Conservation (phyloP, 2,113 vertebrate genomes). For the Xiphias gladius region DNA sequence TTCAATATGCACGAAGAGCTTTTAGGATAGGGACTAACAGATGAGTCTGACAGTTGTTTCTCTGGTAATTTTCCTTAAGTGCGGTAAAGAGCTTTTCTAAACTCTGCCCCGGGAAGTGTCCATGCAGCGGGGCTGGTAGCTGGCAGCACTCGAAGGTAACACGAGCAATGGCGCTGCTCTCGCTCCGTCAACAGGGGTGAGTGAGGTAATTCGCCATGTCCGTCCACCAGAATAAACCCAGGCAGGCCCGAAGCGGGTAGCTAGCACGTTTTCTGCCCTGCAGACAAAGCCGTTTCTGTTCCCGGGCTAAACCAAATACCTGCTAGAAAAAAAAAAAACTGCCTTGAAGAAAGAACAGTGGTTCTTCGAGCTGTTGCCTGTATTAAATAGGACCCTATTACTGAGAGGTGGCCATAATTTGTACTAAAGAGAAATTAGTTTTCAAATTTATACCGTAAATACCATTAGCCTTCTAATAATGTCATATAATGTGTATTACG, state of each 20-base stretch:
- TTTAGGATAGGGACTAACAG: too few species aligned
- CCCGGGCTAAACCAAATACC: neutral
- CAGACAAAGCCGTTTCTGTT: neutral
- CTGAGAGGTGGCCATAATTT: neutral
- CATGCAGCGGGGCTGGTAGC: neutral
- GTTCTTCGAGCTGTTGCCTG: neutral
- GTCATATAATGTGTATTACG: too few species aligned
- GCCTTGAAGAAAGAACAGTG: neutral
- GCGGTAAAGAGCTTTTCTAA: too few species aligned
- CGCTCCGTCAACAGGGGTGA: conserved; percentile 41
- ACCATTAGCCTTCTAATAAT: too few species aligned
- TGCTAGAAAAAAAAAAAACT: neutral
- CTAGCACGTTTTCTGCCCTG: neutral
- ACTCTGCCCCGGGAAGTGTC: too few species aligned
- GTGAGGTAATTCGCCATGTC: neutral
- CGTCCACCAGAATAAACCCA: neutral
- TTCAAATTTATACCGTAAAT: neutral
- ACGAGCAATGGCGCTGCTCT: conserved; percentile 13
- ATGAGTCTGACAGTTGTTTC: too few species aligned
- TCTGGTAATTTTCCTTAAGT: too few species aligned
- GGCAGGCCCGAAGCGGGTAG: neutral
- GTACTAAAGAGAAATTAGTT: neutral
- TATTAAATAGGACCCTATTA: neutral
- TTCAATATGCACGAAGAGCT: too few species aligned
- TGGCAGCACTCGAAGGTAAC: conserved; percentile 30